These are phyloP conservation scores for Oligia latruncula DNA, from an alignment of 2,888 invertebrate genomes.

Conservation along the genomic window DNA sequence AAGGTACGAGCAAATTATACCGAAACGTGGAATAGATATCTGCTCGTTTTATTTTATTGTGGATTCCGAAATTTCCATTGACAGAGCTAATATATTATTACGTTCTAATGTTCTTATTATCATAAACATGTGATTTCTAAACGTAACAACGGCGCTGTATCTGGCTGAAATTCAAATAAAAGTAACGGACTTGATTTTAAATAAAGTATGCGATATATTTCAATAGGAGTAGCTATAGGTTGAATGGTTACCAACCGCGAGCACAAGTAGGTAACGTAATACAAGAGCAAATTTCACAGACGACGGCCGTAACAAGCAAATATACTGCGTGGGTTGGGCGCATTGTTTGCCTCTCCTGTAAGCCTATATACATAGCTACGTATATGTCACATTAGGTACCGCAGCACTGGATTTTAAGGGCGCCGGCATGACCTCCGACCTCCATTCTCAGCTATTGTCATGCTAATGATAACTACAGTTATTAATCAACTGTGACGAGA, in stretches of 20 bases:
- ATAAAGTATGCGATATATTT: conserved; percentile 64
- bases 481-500: conserved; percentile 78
- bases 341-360: conserved; percentile 82
- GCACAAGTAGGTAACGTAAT: conserved; percentile 70
- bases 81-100: conserved; percentile 35
- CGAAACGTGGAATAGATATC: conserved; percentile 28
- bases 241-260: conserved; percentile 70
- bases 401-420: conserved; percentile 81
- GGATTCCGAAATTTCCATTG: conserved; percentile 50
- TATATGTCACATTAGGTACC: conserved; percentile 67
- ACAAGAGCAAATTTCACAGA: conserved; percentile 79
- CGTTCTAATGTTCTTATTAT: conserved; percentile 70
- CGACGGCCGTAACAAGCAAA: conserved; percentile 77
- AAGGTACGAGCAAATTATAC: conserved; percentile 41
- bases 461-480: conserved; percentile 77
- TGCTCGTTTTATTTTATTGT: conserved; percentile 30
- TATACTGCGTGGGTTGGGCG: conserved; percentile 83
- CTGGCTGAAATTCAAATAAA: conserved; percentile 74
- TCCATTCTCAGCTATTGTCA: conserved; percentile 83
- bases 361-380: conserved; percentile 67
- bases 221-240: conserved; percentile 50
- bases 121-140: conserved; percentile 77
- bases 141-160: conserved; percentile 62
- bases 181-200: conserved; percentile 72
- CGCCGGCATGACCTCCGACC: conserved; percentile 84